Evolutionary conservation across 2,113 vertebrate genomes (phyloP).

Genomic region (Zosterops japonicus): DNA sequence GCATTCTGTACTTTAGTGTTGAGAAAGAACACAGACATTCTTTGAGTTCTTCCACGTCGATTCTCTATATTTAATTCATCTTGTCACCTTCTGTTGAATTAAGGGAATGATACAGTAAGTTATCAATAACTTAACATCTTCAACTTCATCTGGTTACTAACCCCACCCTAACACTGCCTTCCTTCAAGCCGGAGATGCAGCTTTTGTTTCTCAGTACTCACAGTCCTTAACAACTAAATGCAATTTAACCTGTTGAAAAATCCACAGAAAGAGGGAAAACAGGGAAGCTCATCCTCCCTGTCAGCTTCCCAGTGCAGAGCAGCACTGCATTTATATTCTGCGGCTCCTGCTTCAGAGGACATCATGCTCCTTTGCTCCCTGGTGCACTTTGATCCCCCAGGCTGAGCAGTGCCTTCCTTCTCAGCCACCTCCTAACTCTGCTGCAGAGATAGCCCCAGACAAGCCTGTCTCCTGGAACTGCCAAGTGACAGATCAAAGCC

Average conservation of each 20-base stretch:
- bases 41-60: not conserved
- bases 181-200: not conserved
- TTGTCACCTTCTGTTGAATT: conserved; percentile 26
- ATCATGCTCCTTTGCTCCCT: not conserved
- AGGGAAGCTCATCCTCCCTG: not conserved
- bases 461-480: conserved; percentile 7
- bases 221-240: not conserved
- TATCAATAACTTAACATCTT: not conserved
- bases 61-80: conserved; percentile 36
- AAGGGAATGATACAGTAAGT: not conserved
- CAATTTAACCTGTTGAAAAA: conserved; percentile 5
- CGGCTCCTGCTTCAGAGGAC: not conserved
- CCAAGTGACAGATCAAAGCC: conserved; percentile 53
- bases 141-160: not conserved
- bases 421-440: not conserved
- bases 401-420: not conserved
- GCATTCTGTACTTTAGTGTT: conserved; percentile 27
- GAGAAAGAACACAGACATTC: conserved; percentile 29
- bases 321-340: not conserved
- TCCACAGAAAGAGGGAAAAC: not conserved
- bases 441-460: conserved; percentile 8
- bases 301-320: not conserved
- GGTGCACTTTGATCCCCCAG: not conserved
- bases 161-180: not conserved
- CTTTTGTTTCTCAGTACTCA: not conserved